phyloP scores from a whole-genome alignment of 2,888 invertebrate genomes.

The Tenthredo amoena region DNA sequence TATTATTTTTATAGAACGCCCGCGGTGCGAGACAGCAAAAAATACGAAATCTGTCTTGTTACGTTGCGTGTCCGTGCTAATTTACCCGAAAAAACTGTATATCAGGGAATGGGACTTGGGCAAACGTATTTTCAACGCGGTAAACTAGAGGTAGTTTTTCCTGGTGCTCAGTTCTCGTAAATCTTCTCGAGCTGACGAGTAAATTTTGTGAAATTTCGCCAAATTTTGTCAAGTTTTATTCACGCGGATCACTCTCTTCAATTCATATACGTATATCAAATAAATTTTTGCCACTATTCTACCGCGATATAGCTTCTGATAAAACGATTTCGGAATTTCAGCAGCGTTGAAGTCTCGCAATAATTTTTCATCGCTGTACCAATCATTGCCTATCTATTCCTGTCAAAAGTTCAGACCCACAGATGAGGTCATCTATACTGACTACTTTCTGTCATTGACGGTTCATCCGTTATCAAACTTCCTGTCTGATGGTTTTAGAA shows the following conservation, averaged over 20 bases:
- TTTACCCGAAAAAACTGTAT: constrained; percentile 1
- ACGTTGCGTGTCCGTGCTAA: constrained; percentile 33
- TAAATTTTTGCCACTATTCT: neutral
- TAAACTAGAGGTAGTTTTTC: constrained; percentile 18
- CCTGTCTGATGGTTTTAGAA: neutral
- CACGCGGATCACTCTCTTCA: neutral
- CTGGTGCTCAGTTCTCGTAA: constrained; percentile 15
- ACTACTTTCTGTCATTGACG: neutral
- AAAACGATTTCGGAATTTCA: neutral
- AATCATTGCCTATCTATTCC: neutral
- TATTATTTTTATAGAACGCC: constrained; percentile 46
- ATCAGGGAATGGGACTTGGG: neutral
- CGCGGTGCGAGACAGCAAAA: neutral
- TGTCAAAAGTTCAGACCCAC: neutral
- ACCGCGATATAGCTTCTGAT: neutral
- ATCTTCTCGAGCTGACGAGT: constrained; percentile 16
- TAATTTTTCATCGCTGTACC: neutral
- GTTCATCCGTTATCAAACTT: neutral
- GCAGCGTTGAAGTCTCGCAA: neutral
- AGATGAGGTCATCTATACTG: neutral
- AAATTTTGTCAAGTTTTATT: neutral
- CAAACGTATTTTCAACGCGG: neutral
- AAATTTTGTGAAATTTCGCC: neutral
- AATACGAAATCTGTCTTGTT: constrained; percentile 26
- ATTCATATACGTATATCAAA: neutral